phyloP scores from a whole-genome alignment of 2,797 vertebrate genomes.

The Glossophaga mutica region DNA sequence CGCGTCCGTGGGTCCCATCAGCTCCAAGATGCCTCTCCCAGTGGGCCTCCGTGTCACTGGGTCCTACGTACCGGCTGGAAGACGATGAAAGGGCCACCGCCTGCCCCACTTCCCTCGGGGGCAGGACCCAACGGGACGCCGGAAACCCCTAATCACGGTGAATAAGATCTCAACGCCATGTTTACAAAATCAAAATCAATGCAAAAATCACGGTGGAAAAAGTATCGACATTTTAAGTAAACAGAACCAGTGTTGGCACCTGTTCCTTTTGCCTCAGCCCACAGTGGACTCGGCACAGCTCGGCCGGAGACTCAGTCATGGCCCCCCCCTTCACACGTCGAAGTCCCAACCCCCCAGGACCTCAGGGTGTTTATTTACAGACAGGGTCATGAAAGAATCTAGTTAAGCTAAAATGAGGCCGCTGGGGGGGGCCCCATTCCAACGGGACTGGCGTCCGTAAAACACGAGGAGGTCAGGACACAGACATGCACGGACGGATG shows the following conservation, averaged over 20 bases:
- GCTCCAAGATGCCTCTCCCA: neutral
- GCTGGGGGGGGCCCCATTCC: neutral
- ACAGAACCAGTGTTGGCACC: neutral
- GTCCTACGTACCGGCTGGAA: neutral
- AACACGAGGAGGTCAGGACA: no score
- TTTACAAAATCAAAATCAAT: neutral
- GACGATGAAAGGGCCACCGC: rapidly evolving
- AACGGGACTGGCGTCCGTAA: no score
- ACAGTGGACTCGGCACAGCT: rapidly evolving
- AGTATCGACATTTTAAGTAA: no score
- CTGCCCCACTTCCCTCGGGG: rapidly evolving
- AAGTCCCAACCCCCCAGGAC: neutral
- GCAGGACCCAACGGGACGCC: neutral
- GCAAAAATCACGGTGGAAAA: neutral
- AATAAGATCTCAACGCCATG: neutral
- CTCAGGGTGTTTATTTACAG: neutral
- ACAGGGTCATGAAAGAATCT: neutral
- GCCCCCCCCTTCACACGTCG: neutral
- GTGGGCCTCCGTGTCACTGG: neutral
- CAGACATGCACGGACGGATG: rapidly evolving
- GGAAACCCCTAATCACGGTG: neutral
- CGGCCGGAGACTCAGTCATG: neutral
- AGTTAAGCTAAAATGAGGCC: neutral
- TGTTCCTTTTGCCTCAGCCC: neutral
- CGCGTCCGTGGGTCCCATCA: rapidly evolving